Base-by-base conservation (phyloP, 2,797 vertebrate genomes). In the Pseudocheirus occidentalis region DNA sequence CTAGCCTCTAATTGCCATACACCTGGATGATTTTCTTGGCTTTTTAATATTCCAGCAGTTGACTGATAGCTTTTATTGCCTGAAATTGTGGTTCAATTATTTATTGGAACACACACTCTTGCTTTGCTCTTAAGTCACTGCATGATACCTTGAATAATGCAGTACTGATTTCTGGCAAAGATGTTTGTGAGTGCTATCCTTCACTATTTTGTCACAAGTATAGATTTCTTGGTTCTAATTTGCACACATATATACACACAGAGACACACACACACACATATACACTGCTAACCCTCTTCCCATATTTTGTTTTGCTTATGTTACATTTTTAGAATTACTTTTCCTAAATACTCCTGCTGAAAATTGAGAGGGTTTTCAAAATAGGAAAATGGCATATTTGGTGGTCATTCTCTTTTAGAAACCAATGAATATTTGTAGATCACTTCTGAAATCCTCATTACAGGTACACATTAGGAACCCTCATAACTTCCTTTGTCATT, bases 371-470 rank as follows among this genome's bases (percentile, higher is more conserved):
- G 40, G n/a, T 81, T 81, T 81, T 81, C n/a, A 81, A 81, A 81
- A 40, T 73, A 24, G 3, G 16, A 24, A 40, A 81, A 73, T 21
- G 27, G 14, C 91, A 55, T 6, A 29, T 54, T 58, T 92, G 87
- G 59, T 0, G 34, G 90, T 55, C 34, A 90, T 55, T 56, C 16
- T 14, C 57, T 55, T 90, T 93, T 92, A 55, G 12, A 57, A 66
- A 14, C 24, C 91, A 95, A 91, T 66, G 81, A 57, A 91, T 91
- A 90, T 40, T 92, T 87, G 14, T 31, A 96, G 28, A 62, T 10
- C 31, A 7, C 14, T 58, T 94, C 93, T 92, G 21, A 96, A 96
- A 50, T 40, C 24, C 18, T 57, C 93, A 93, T 87, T 93, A n/a
- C n/a, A 52, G 53, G 3, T 1, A 55, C 62, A 95, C 24, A 95